phyloP scores from a whole-genome alignment of 1,140 invertebrate species.

The Zaprionus taronus region DNA sequence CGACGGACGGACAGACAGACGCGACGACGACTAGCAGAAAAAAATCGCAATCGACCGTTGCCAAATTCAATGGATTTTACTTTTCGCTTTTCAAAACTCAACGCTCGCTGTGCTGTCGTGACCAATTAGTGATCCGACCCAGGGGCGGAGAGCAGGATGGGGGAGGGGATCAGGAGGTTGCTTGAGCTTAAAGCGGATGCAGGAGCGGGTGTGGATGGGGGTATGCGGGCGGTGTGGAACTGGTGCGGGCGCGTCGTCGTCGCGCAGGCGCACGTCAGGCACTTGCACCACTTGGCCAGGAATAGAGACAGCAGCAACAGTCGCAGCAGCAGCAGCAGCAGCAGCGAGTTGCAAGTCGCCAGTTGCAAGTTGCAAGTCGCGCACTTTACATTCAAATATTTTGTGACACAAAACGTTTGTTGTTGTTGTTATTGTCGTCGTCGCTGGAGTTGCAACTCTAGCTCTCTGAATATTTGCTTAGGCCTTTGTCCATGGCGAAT shows the following conservation, averaged over 20 bases:
- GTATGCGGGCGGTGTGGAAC: not conserved
- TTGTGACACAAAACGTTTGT: conserved; percentile 79
- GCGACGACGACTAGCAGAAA: conserved; percentile 3
- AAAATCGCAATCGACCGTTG: conserved; percentile 70
- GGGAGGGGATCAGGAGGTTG: not conserved
- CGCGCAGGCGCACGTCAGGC: conserved; percentile 73
- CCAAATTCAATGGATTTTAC: conserved; percentile 83
- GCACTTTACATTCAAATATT: conserved; percentile 83
- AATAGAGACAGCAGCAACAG: conserved; percentile 72
- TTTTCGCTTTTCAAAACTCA: conserved; percentile 70
- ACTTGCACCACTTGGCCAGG: conserved; percentile 43
- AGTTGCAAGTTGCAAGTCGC: conserved; percentile 43
- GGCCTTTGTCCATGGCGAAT: conserved; percentile 64
- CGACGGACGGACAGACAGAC: not conserved
- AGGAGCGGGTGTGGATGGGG: conserved; percentile 3
- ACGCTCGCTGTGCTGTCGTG: conserved; percentile 73
- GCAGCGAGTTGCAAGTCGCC: conserved; percentile 33
- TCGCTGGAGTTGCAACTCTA: conserved; percentile 16
- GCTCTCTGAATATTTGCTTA: conserved; percentile 63
- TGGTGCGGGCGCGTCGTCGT: conserved; percentile 43
- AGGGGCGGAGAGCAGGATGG: conserved; percentile 41
- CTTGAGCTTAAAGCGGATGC: not conserved
- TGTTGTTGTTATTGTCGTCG: conserved; percentile 45
- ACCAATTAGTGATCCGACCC: conserved; percentile 75
- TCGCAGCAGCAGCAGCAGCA: conserved; percentile 6